A percentile compares a stretch with the other conserved stretches of the same genome.
These are phyloP conservation scores for Potamarius usumacintae DNA, from an alignment of 2,113 vertebrate genomes.

Conservation along the genomic window DNA sequence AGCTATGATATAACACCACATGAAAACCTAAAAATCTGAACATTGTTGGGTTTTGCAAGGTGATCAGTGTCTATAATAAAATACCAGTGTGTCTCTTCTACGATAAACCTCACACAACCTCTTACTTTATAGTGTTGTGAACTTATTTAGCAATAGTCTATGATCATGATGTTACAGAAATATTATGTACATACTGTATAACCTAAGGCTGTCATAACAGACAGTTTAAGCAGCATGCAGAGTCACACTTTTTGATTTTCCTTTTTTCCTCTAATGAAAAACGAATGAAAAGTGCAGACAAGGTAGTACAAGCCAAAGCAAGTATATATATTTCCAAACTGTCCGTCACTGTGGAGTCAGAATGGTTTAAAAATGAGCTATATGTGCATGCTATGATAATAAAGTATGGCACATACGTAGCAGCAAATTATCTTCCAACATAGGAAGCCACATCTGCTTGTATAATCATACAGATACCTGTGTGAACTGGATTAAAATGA, in stretches of 20 bases:
- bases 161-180: background rate
- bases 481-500: background rate
- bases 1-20: background rate
- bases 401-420: background rate
- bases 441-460: background rate
- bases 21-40: background rate
- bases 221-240: background rate
- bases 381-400: background rate
- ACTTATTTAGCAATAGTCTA: background rate
- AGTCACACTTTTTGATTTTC: background rate
- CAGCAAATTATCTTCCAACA: background rate
- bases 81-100: background rate
- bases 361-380: background rate
- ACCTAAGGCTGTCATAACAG: background rate
- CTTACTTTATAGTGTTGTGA: background rate
- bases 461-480: background rate
- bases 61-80: background rate
- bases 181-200: background rate
- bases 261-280: background rate
- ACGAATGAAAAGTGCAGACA: background rate
- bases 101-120: background rate
- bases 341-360: background rate
- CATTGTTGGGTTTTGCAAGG: background rate
- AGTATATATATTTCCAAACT: background rate
- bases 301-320: background rate